Base-by-base conservation (phyloP, 2,113 vertebrate species). In the Brachyistius frenatus region DNA sequence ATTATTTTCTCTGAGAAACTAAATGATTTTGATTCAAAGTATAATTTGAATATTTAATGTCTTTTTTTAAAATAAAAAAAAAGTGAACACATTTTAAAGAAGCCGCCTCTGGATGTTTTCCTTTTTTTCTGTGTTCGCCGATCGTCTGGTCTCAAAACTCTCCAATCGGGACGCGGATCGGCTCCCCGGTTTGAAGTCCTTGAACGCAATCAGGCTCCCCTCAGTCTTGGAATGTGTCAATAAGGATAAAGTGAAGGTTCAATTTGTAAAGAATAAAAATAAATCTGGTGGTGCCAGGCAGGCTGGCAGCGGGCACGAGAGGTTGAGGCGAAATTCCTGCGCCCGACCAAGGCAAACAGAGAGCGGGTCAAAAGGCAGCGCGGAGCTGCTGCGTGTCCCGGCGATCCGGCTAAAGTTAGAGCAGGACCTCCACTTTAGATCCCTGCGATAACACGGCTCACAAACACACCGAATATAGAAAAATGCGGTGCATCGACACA, bases 1-100 rank as follows among this genome's bases (percentile, higher is more conserved):
- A 84, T 92, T 79, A 66, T 83, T 91, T 94, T 91, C 88, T 90
- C 91, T 81, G 73, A 92, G 85, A 91, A 91, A 90, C 71, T 76
- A 91, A 92, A 90, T 87, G 66, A 90, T 90, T 92, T 90, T 93
- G 84, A 86, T 93, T 93, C 80, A 92, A 78, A 89, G 80, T 94
- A 91, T 94, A 81, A 93, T 93, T 94, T 94, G 92, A 50, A 50
- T 94, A 94, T 95, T 95, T 95, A 93, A 94, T 94, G 90, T 91
- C 77, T 50, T 91, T 87, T 85, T 92, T 86, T 80, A 80, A 93
- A 93, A 94, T 78, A 80, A 93, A 87, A 82, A 93, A 94, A 93
- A 94, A 91, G 81, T 90, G 82, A 94, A 94, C 90, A 91, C 90
- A 88, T 94, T 93, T 92, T 83, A 88, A 92, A 91, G 75, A 71